These are phyloP conservation scores for Nephila pilipes DNA, from an alignment of 1,140 invertebrate genomes.

Conservation along the genomic window DNA sequence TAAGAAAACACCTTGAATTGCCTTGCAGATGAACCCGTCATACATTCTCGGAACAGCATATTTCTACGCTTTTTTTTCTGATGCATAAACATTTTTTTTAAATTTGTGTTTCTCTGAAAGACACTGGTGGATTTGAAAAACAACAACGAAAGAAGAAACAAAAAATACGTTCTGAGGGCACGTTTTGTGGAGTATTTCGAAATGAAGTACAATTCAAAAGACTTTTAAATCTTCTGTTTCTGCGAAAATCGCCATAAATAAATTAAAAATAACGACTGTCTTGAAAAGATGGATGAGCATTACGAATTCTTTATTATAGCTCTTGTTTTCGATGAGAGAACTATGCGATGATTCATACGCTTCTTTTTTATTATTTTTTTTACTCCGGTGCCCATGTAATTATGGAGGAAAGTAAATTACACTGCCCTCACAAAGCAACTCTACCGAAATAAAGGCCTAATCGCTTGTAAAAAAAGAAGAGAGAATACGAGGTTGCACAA, in stretches of 20 bases:
- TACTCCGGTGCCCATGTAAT: neutral
- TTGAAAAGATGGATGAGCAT: conserved; percentile 4
- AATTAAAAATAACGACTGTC: neutral
- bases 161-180: neutral
- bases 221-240: neutral
- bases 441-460: neutral
- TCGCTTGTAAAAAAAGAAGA: neutral
- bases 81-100: neutral
- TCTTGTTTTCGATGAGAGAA: neutral
- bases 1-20: neutral
- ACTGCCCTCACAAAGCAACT: neutral
- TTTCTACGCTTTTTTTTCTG: too few relatives aligned
- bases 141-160: neutral
- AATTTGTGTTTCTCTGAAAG: neutral
- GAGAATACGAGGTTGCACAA: neutral
- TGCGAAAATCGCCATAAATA: neutral
- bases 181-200: neutral
- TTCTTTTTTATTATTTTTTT: conserved; percentile 8
- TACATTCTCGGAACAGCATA: too few relatives aligned
- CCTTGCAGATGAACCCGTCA: conserved; percentile 17
- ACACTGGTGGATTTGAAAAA: neutral
- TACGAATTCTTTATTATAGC: neutral
- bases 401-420: neutral
- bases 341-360: neutral
- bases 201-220: neutral